A percentile compares a stretch with the other conserved stretches of the same genome.
Evolutionary conservation across 2,113 vertebrate genomes (phyloP).

Genomic region (Prunella himalayana): DNA sequence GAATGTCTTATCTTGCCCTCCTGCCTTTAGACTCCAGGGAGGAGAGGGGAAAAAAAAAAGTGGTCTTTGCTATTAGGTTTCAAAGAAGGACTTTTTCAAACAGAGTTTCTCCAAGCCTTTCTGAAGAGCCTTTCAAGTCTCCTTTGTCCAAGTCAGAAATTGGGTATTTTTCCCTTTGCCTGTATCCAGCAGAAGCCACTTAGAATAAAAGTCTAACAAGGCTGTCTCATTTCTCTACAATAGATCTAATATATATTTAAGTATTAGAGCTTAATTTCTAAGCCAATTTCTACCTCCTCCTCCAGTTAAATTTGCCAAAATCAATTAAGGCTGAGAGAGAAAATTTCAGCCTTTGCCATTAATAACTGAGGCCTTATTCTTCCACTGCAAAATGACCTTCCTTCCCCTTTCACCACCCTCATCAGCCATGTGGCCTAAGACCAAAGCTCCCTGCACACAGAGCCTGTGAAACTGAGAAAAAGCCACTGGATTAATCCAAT

Average conservation of each 20-base stretch:
- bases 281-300: conserved; percentile 6
- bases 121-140: not conserved
- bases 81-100: not conserved
- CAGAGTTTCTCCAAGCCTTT: not conserved
- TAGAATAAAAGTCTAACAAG: not conserved
- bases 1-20: conserved; percentile 41
- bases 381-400: not conserved
- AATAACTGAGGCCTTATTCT: not conserved
- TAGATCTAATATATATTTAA: not conserved
- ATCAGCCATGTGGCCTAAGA: not conserved
- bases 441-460: not conserved
- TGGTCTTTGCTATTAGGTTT: not conserved
- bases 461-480: not conserved
- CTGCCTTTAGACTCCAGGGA: not conserved
- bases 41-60: not conserved
- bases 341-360: conserved; percentile 20
- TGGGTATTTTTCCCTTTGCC: not conserved
- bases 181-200: not conserved
- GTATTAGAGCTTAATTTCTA: not conserved
- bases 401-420: not conserved
- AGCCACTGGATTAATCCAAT: not conserved
- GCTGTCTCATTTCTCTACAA: not conserved
- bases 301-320: conserved; percentile 20
- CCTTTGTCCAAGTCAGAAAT: not conserved
- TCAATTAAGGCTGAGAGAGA: conserved; percentile 4